Base-by-base conservation (phyloP, 2,113 vertebrate species). In the Oncorhynchus tshawytscha region DNA sequence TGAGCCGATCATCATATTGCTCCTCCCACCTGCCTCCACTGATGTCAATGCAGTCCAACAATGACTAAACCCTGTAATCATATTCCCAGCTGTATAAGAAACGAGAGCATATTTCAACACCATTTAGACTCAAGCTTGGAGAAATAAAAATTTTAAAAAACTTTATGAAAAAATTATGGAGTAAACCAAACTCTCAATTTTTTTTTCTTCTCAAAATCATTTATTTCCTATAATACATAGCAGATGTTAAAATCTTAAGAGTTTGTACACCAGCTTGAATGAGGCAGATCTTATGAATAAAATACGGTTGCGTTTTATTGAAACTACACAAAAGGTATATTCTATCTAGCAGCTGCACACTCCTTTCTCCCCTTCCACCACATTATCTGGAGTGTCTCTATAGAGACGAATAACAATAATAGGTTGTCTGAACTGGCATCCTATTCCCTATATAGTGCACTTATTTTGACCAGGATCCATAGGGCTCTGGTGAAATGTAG, bases 211-310 rank as follows among this genome's bases (percentile, higher is more conserved):
- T 95, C 94, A 96, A 96, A 97, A 95, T 94, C 88, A 94, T 94
- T 95, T 96, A 95, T 95, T 95, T 95, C 96, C 95, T 96, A 95
- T 94, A 92, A 92, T 95, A 96, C 93, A 96, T 89, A 94, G 93
- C 90, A 90, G 92, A 95, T 45, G 90, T 95, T 94, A 95, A 91
- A 91, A 93, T 92, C 86, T 94, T 86, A 92, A 80, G 86, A 80
- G 91, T 94, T 94, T 94, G 87, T 94, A 93, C 92, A 94, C 90
- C 91, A 77, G 85, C 62, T 78, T 75, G 81, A 90, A 89, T 89
- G 91, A 91, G 78, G 83, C 81, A 87, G 81, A 84, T 90, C 81
- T 87, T 80, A 90, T 86, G 82, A 82, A 90, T 88, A 91, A 45
- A 71, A 77, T 78, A 71, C 76, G 78, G 85, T 82, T 73, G 82